Conservation (phyloP, 2,888 invertebrate genomes). For the Toxonevra muliebris region DNA sequence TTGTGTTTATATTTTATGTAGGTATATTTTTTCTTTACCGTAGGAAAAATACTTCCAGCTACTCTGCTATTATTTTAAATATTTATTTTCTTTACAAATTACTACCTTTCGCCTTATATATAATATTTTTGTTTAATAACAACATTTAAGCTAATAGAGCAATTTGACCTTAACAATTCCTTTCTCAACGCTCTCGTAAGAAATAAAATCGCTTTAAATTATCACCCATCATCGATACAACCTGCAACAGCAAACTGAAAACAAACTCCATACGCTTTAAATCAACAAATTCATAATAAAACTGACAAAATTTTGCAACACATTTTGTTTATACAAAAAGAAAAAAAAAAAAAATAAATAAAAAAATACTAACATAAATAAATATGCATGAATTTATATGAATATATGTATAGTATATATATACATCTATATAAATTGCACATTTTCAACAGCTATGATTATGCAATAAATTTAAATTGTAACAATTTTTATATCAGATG, state of each 20-base stretch:
- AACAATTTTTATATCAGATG: constrained; percentile 1
- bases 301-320: not conserved
- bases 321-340: not conserved
- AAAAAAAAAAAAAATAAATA: too few relatives aligned
- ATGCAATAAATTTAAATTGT: constrained; percentile 15
- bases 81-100: too few relatives aligned
- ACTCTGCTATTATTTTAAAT: too few relatives aligned
- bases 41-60: too few relatives aligned
- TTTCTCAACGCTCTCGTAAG: not conserved
- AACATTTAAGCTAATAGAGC: not conserved
- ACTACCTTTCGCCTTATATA: too few relatives aligned
- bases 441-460: constrained; percentile 1
- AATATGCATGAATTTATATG: too few relatives aligned
- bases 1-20: too few relatives aligned
- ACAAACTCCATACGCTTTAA: not conserved
- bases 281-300: not conserved
- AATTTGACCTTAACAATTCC: not conserved
- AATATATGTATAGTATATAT: not conserved
- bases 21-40: too few relatives aligned
- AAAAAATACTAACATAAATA: too few relatives aligned
- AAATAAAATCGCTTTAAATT: too few relatives aligned
- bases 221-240: not conserved
- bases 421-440: not conserved
- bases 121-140: not conserved
- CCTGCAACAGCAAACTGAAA: not conserved